phyloP scores from a whole-genome alignment of 37 sponge, comb jelly and placozoan species.

The Agelas oroides region DNA sequence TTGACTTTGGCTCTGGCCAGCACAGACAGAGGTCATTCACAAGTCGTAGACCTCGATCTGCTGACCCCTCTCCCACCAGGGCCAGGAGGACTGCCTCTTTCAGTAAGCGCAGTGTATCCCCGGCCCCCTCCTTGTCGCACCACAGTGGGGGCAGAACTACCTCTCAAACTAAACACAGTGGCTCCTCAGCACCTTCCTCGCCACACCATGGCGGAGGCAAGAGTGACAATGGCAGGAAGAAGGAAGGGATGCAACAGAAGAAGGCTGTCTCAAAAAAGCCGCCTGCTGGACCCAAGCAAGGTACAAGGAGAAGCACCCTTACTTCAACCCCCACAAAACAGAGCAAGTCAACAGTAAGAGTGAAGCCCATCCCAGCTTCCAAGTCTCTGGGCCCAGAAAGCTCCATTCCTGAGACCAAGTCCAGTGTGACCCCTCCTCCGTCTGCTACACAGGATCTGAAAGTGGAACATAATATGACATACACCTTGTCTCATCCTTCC shows the following conservation, averaged over 20 bases:
- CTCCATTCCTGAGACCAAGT: too few species aligned
- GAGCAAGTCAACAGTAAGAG: too few species aligned
- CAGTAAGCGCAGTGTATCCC: not conserved
- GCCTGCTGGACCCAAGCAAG: not conserved
- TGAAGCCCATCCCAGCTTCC: too few species aligned
- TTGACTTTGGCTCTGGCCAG: conserved; percentile 7
- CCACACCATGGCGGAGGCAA: not conserved
- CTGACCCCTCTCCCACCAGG: conserved; percentile 52
- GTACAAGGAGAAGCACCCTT: too few species aligned
- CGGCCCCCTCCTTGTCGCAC: not conserved
- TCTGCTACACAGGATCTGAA: too few species aligned
- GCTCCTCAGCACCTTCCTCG: too few species aligned
- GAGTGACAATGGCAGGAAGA: not conserved
- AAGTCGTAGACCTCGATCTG: conserved; percentile 25
- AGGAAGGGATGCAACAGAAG: not conserved
- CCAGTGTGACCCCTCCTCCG: too few species aligned
- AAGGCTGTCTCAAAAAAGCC: not conserved
- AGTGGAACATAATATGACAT: too few species aligned
- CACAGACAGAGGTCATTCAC: conserved; percentile 14
- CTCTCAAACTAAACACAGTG: too few species aligned
- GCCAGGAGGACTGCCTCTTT: not conserved
- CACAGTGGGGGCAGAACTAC: too few species aligned
- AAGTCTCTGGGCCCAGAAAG: too few species aligned
- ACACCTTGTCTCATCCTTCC: not conserved
- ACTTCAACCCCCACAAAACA: too few species aligned